phyloP scores from a whole-genome alignment of 1,140 invertebrate genomes.

The Leptinotarsa lineolata region DNA sequence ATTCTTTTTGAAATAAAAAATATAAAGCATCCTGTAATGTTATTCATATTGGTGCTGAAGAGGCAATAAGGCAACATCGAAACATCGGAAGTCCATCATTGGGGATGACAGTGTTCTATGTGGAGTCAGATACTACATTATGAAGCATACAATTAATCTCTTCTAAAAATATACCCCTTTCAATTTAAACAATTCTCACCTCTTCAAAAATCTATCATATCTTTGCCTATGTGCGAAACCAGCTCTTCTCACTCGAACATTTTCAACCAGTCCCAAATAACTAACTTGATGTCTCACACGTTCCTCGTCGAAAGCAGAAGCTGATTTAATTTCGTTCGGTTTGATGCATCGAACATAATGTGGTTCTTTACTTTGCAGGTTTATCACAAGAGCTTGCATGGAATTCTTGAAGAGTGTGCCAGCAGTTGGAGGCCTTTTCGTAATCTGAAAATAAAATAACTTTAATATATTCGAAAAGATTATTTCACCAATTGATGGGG shows the following conservation, averaged over 20 bases:
- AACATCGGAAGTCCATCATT: not conserved
- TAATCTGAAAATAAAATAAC: conserved; percentile 68
- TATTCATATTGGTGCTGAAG: too few species aligned
- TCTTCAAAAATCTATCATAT: conserved; percentile 84
- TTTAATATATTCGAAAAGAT: too few species aligned
- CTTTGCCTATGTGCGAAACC: conserved; percentile 91
- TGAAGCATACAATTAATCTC: too few species aligned
- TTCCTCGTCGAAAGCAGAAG: conserved; percentile 76
- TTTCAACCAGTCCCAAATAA: conserved; percentile 90
- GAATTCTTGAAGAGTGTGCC: conserved; percentile 94
- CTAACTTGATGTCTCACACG: conserved; percentile 87
- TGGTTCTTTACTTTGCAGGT: conserved; percentile 88
- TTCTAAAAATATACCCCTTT: too few species aligned
- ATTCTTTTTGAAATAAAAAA: too few species aligned
- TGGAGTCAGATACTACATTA: too few species aligned
- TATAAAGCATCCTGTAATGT: too few species aligned
- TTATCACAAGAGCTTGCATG: conserved; percentile 88
- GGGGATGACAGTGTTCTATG: too few species aligned
- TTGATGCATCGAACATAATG: conserved; percentile 97
- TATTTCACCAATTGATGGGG: too few species aligned
- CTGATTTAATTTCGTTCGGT: conserved; percentile 91
- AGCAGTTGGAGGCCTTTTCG: conserved; percentile 89
- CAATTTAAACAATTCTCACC: conserved; percentile 56
- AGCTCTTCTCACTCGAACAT: conserved; percentile 89
- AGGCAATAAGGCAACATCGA: not conserved